phyloP scores from a whole-genome alignment of 2,888 invertebrate genomes.

The Drosophila rellima region DNA sequence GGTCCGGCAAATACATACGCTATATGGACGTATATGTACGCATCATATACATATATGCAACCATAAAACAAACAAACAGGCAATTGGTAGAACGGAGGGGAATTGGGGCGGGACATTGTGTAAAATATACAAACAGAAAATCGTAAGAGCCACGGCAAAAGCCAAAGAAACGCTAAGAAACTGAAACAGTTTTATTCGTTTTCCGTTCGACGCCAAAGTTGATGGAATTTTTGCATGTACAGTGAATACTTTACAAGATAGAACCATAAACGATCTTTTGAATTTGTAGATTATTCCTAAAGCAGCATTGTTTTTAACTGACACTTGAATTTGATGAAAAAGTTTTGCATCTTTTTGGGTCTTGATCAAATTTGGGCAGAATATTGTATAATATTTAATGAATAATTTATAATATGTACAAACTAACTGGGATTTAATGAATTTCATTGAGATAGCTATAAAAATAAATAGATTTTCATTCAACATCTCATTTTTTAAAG shows the following conservation, averaged over 20 bases:
- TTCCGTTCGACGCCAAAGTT: conserved; percentile 54
- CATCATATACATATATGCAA: conserved; percentile 46
- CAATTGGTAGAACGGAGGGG: not conserved
- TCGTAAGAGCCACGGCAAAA: conserved; percentile 42
- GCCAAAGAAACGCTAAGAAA: conserved; percentile 47
- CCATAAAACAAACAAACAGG: conserved; percentile 72
- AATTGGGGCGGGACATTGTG: conserved; percentile 40
- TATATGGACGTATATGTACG: conserved; percentile 3
- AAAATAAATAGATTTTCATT: not conserved
- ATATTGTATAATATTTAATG: too few species aligned
- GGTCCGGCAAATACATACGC: conserved; percentile 14
- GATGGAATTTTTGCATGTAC: conserved; percentile 52
- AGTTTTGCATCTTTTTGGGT: not conserved
- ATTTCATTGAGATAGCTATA: not conserved
- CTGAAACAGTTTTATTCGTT: conserved; percentile 68
- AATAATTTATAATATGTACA: too few species aligned
- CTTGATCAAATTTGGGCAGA: not conserved
- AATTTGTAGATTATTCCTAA: not conserved
- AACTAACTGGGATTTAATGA: not conserved
- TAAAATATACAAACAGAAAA: conserved; percentile 64
- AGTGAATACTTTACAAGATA: conserved; percentile 29
- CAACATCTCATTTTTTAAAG: not conserved
- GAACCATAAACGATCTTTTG: not conserved
- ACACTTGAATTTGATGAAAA: not conserved
- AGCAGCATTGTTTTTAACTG: not conserved